Conservation (phyloP, 2,797 vertebrate genomes). For the Gephyroberyx darwinii region DNA sequence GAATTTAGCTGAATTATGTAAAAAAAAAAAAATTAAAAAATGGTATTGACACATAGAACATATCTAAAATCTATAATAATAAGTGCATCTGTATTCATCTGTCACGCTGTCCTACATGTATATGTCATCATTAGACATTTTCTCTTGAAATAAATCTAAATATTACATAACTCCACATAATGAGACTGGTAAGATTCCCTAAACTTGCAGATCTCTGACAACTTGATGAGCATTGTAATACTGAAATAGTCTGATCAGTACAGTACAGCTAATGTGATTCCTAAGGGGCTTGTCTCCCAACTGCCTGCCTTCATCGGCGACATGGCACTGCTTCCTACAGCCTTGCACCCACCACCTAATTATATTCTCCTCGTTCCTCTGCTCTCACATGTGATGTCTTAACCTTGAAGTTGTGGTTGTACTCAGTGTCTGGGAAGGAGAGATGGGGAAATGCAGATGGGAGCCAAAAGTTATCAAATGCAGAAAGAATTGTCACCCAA, state of each 20-base stretch:
- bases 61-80: background rate
- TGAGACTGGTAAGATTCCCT: background rate
- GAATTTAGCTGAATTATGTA: background rate
- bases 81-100: background rate
- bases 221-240: conserved; percentile 9
- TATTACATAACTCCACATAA: background rate
- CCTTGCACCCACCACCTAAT: conserved; percentile 28
- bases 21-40: background rate
- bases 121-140: no score
- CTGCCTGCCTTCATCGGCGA: conserved; percentile 17
- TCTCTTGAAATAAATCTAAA: background rate
- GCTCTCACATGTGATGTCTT: conserved; percentile 17
- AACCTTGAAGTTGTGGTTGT: conserved; percentile 22
- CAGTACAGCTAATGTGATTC: conserved; percentile 28
- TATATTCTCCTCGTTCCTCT: conserved; percentile 36
- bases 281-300: background rate
- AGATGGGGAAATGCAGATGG: background rate
- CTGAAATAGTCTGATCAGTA: conserved; percentile 14
- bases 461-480: conserved; percentile 26
- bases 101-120: background rate
- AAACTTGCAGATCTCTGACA: background rate
- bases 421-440: conserved; percentile 13
- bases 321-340: background rate
- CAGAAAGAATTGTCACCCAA: conserved; percentile 5
- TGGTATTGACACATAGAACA: background rate